phyloP scores from a whole-genome alignment of 2,113 vertebrate genomes.

The Sciurus niger region DNA sequence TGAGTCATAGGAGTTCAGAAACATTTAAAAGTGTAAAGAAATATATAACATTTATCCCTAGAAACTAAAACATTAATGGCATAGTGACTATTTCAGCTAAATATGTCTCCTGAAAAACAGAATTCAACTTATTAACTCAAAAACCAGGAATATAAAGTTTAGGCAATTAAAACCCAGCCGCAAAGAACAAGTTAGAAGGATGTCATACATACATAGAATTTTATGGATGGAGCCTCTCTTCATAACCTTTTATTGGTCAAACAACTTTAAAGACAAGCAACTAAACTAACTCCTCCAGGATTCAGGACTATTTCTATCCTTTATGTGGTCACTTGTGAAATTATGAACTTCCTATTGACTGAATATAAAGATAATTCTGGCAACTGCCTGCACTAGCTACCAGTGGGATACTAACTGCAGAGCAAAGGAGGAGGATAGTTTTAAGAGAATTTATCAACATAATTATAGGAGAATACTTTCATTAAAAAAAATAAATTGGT shows the following conservation, averaged over 20 bases:
- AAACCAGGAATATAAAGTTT: background rate
- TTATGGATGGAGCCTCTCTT: background rate
- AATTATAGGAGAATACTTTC: slow-evolving; percentile 80
- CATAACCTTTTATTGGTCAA: background rate
- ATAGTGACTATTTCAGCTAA: slow-evolving; percentile 5
- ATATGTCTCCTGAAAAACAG: background rate
- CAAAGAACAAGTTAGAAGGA: background rate
- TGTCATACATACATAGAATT: background rate
- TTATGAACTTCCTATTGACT: slow-evolving; percentile 58
- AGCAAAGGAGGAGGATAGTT: slow-evolving; percentile 65
- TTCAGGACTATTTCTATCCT: background rate
- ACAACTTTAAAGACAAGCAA: slow-evolving; percentile 29
- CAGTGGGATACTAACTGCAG: slow-evolving; percentile 59
- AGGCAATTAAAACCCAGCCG: slow-evolving; percentile 39
- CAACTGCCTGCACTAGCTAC: slow-evolving; percentile 15
- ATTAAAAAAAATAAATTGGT: slow-evolving; percentile 84
- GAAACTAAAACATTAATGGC: slow-evolving; percentile 35
- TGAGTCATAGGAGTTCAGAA: slow-evolving; percentile 54
- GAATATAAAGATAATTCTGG: slow-evolving; percentile 56
- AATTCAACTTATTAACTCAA: slow-evolving; percentile 10
- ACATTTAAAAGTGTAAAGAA: slow-evolving; percentile 56
- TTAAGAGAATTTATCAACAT: slow-evolving; percentile 83
- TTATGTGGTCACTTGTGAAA: slow-evolving; percentile 41
- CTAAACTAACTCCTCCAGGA: slow-evolving; percentile 5
- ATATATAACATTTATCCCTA: slow-evolving; percentile 55